Evolutionary conservation across 1,140 invertebrate species (phyloP).

Genomic region (Drosophila orosa): DNA sequence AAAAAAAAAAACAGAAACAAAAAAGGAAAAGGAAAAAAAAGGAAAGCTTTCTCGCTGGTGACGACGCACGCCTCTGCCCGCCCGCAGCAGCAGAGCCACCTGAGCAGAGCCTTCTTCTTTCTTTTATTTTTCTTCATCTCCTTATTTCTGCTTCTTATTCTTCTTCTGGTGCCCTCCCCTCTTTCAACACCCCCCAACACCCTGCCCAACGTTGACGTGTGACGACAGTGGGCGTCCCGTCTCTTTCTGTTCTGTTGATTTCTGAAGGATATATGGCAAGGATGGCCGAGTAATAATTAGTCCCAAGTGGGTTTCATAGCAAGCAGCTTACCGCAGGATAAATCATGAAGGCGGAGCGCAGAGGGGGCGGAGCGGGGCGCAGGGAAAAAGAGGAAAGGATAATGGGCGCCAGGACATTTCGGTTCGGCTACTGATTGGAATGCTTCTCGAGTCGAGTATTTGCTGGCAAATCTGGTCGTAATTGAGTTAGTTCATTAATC

Average conservation of each 20-base stretch:
- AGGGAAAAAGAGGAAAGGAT: neutral
- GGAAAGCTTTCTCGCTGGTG: conserved; percentile 16
- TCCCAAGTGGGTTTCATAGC: conserved; percentile 72
- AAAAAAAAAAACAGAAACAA: conserved; percentile 10
- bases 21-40: neutral
- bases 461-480: conserved; percentile 33
- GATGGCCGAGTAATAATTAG: conserved; percentile 73
- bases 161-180: neutral
- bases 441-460: conserved; percentile 30
- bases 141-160: conserved; percentile 1
- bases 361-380: neutral
- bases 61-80: too few relatives aligned
- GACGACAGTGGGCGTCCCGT: conserved; percentile 28
- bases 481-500: conserved; percentile 43
- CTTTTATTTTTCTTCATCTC: conserved; percentile 2
- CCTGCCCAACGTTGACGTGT: neutral
- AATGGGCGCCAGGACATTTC: conserved; percentile 23
- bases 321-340: conserved; percentile 45
- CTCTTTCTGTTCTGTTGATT: conserved; percentile 25
- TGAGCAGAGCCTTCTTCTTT: conserved; percentile 19
- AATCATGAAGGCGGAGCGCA: conserved; percentile 1
- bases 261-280: conserved; percentile 35
- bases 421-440: conserved; percentile 24
- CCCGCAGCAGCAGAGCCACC: conserved; percentile 21
- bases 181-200: neutral